Conservation (phyloP, 2,113 vertebrate genomes). For the Dasyprocta punctata region DNA sequence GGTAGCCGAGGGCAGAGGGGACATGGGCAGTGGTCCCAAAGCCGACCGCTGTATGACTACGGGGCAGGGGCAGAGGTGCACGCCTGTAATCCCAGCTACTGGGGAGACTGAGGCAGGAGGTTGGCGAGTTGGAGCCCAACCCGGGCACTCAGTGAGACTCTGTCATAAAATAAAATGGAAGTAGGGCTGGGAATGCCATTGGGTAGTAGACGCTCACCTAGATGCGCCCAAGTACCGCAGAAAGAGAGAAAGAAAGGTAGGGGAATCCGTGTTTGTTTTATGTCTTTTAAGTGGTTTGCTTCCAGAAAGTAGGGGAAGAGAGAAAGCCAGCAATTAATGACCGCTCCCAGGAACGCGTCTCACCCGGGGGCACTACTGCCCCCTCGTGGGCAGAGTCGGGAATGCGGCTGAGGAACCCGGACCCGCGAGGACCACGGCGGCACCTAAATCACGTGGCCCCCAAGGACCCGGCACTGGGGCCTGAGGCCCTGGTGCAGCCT, state of each 20-base stretch:
- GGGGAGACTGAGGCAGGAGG: not conserved
- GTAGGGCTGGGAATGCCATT: not conserved
- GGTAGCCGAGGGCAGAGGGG: not conserved
- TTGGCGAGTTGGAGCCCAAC: not conserved
- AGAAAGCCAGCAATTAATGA: not conserved
- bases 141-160: not conserved
- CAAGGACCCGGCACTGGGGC: not conserved
- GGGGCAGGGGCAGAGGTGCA: not conserved
- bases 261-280: not conserved
- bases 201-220: too few species aligned
- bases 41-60: not conserved
- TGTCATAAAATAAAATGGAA: not conserved
- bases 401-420: accelerated
- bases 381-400: not conserved
- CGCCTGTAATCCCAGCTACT: not conserved
- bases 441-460: not conserved
- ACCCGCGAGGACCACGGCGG: accelerated
- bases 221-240: not conserved
- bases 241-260: not conserved
- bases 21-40: accelerated
- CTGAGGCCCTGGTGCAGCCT: not conserved
- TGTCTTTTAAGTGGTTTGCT: not conserved
- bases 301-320: not conserved
- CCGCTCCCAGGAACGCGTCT: not conserved
- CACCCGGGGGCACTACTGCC: not conserved